phyloP scores from a whole-genome alignment of 2,113 vertebrate genomes.

The Eurypyga helias region DNA sequence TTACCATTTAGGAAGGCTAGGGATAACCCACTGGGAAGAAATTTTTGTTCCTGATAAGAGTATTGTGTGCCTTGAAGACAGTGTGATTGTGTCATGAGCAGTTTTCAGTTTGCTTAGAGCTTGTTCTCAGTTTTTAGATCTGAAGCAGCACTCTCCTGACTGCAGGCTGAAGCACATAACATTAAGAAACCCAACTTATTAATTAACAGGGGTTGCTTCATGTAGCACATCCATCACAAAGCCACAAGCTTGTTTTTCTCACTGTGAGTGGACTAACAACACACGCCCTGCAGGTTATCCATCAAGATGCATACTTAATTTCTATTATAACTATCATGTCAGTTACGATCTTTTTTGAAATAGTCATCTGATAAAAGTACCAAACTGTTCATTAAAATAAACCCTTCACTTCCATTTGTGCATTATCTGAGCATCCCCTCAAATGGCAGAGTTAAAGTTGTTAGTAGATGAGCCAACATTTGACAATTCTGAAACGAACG shows the following conservation, averaged over 20 bases:
- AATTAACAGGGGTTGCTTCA: constrained; percentile 34
- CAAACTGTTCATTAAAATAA: not conserved
- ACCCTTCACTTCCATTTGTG: not conserved
- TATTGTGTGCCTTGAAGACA: not conserved
- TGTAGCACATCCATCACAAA: constrained; percentile 28
- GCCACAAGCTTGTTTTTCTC: constrained; percentile 36
- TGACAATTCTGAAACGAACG: not conserved
- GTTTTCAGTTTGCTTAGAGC: not conserved
- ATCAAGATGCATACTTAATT: not conserved
- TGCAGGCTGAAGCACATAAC: not conserved
- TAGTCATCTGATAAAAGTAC: not conserved
- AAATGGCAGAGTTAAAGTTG: not conserved
- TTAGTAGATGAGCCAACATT: not conserved
- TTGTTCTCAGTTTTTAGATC: not conserved
- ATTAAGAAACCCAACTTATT: constrained; percentile 38
- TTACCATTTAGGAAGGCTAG: not conserved
- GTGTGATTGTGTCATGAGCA: not conserved
- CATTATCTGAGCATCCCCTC: not conserved
- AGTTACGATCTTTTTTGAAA: not conserved
- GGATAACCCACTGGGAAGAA: not conserved
- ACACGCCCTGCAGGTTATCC: constrained; percentile 35
- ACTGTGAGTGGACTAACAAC: constrained; percentile 4
- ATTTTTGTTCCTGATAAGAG: not conserved
- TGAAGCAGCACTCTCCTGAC: not conserved
- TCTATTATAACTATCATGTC: not conserved